Base-by-base conservation (phyloP, 1,140 invertebrate genomes). In the Aphidius ervi region DNA sequence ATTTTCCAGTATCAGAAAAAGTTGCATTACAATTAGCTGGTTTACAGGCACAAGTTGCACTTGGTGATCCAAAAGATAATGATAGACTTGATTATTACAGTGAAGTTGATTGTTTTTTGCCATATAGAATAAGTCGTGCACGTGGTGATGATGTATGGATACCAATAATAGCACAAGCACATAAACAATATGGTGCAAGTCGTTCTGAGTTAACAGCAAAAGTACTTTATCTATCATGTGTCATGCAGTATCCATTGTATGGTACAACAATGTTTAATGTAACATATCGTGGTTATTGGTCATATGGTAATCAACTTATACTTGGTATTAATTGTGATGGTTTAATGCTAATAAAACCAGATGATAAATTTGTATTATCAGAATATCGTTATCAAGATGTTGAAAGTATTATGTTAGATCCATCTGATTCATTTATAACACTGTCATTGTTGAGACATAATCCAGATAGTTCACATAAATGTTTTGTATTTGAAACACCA, bases 171-270 rank as follows among this genome's bases (percentile, higher is more conserved):
- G 88, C 90, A 6, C 90, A 94, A 80, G 92, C 92, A 2, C 92
- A 94, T 77, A 82, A 87, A 23, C 91, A 94, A 73, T 97, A 97
- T 72, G 95, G 95, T 41, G 88, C 89, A 5, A 93, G 93, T 1
- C 89, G 95, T 66, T 88, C 91, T 6, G 93, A 96, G 71, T 74
- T 97, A 39, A 93, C 94, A 4, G 92, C 94, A 2, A 97, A 97
- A 79, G 93, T 95, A 7, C 84, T 97, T 66, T 97, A 97, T 75
- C 79, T 98, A 50, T 95, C 94, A 1, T 96, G 94, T 71, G 95
- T 98, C 1, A 97, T 97, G 92, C 95, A 98, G 77, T 98, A 96
- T 77, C 93, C 95, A 0, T 82, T 97, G 1, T 97, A 97, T 72
- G 95, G 95, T 3, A 95, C 93, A 54, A 95, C 94, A 0, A 88